Percentiles rank a stretch among this genome's conserved stretches.
Evolutionary conservation across 2,113 vertebrate species (phyloP).

Genomic region (Phrynosoma blainvillii): DNA sequence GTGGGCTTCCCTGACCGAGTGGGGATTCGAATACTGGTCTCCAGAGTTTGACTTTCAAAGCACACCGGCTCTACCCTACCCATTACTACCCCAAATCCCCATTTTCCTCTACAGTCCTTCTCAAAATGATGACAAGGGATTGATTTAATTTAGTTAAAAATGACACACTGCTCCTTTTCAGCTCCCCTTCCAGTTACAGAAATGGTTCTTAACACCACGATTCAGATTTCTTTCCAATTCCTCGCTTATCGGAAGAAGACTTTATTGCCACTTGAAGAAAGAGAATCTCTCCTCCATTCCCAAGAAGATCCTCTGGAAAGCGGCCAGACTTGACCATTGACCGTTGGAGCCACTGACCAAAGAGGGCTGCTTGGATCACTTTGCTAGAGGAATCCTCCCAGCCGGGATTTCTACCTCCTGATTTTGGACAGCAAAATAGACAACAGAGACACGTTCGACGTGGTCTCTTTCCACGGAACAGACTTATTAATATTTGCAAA

Average conservation of each 20-base stretch:
- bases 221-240: conserved; percentile 81
- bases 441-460: too few relatives aligned
- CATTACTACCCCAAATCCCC: too few relatives aligned
- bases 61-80: too few relatives aligned
- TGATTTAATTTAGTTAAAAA: too few relatives aligned
- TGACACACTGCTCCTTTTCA: not conserved
- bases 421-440: too few relatives aligned
- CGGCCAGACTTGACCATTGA: conserved; percentile 41
- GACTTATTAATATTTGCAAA: too few relatives aligned
- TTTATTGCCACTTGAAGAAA: not conserved
- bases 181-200: accelerated
- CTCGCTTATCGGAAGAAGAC: conserved; percentile 53
- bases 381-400: not conserved
- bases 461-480: not conserved
- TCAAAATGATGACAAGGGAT: too few relatives aligned
- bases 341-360: accelerated
- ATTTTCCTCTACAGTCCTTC: too few relatives aligned
- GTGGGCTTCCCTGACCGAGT: too few relatives aligned
- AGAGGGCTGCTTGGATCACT: not conserved
- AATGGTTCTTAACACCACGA: conserved; percentile 58
- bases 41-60: too few relatives aligned
- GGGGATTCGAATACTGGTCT: too few relatives aligned
- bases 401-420: too few relatives aligned
- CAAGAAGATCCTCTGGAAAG: conserved; percentile 3
- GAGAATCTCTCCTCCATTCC: conserved; percentile 54